These are phyloP conservation scores for Helogale parvula DNA, from an alignment of 2,113 vertebrate genomes.

Conservation along the genomic window DNA sequence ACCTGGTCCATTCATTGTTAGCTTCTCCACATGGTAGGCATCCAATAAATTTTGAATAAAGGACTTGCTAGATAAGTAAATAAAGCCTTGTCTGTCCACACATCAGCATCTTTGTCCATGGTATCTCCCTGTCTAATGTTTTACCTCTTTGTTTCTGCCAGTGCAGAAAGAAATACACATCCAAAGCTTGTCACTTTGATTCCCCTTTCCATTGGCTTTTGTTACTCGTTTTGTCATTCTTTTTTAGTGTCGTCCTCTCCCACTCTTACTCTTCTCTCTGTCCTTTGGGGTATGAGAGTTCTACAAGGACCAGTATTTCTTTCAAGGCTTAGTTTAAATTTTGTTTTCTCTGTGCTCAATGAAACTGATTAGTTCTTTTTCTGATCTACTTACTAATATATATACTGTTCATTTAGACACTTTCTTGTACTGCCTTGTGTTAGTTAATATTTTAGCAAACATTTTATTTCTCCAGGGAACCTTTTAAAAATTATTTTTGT, in stretches of 20 bases:
- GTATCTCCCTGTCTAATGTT: neutral
- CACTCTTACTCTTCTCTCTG: neutral
- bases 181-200: neutral
- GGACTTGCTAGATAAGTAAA: neutral
- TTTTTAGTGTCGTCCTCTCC: neutral
- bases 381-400: neutral
- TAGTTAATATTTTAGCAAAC: slow-evolving; percentile 1
- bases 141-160: neutral
- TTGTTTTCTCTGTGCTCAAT: neutral
- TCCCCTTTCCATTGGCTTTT: neutral
- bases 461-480: slow-evolving; percentile 38
- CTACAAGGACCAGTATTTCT: neutral
- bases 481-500: neutral
- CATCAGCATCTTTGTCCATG: neutral
- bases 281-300: neutral
- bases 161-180: neutral
- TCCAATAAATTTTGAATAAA: neutral
- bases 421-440: neutral
- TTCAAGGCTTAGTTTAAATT: neutral
- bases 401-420: neutral
- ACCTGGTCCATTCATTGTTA: neutral
- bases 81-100: neutral
- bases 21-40: neutral
- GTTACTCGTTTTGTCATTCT: neutral
- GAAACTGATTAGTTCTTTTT: neutral